Evolutionary conservation across 2,888 invertebrate species (phyloP), one percentile per base, ranked within the genome.

Genomic region (Abrostola triplasia): DNA sequence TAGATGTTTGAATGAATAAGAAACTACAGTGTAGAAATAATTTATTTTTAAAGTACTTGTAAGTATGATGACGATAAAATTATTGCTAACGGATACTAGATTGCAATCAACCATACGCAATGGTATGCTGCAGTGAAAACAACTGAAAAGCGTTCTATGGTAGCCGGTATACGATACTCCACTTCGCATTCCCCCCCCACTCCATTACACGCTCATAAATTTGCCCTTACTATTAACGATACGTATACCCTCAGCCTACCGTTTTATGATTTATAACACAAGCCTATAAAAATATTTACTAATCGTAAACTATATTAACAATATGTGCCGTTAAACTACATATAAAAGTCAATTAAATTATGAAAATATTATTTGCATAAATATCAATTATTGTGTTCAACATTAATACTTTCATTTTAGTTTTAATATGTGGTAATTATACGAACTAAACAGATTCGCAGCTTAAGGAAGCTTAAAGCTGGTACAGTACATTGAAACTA

Each of bases 241-340:
- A 59, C 42, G 50, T 59, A 52, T 57, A 64, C 72, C 59, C 44
- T 63, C 44, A 56, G 53, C 52, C 37, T 40, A 49, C 49, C 40
- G 42, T 64, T 79, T 78, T 64, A 76, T 50, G 54, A 48, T 55
- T 61, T 64, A 67, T 60, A 65, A 64, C 54, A 44, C 44, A 12
- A 64, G 10, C 12, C 36, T 8, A 52, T 73, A 68, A 73, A 51
- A 61, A 56, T 42, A 64, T 57, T 38, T 7, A 8, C 51, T 64
- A 78, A 63, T 76, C 64, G 61, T 64, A 54, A 13, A 50, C 24
- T 24, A 24, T 1, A 2, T 24, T 24, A 24, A 24, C 1, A 24
- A 24, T 24, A 24, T 24, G 24, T 24, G 24, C 24, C 24, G 24
- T 24, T 24, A 24, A 2, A 24, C 24, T 24, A 24, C 24, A 1